A percentile compares a stretch with the other conserved stretches of the same genome.
These are phyloP conservation scores for Dolichoris vasculosae DNA, from an alignment of 1,140 invertebrate genomes.

Conservation along the genomic window DNA sequence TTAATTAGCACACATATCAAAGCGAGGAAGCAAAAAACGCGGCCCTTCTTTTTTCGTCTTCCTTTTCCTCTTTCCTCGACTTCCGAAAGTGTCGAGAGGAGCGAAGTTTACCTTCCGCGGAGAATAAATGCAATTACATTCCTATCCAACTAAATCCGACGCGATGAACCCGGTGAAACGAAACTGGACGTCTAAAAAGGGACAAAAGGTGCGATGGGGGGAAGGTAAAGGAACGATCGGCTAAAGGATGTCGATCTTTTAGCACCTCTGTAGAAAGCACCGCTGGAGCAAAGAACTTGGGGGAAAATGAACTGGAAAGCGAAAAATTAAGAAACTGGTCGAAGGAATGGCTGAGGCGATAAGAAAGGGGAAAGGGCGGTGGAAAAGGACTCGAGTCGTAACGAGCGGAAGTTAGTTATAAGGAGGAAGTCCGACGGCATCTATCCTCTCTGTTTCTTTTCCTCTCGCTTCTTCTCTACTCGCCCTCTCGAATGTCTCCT, in stretches of 20 bases:
- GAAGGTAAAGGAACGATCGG: neutral
- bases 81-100: neutral
- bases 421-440: conserved; percentile 51
- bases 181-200: neutral
- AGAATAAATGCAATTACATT: neutral
- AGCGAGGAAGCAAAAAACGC: neutral
- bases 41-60: neutral
- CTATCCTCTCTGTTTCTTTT: neutral
- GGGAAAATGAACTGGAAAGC: conserved; percentile 1
- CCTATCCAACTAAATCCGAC: conserved; percentile 4
- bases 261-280: neutral
- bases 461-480: neutral
- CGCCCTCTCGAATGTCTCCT: neutral
- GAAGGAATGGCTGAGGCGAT: neutral
- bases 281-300: neutral
- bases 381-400: conserved; percentile 27
- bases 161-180: neutral
- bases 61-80: neutral
- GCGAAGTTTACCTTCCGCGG: neutral
- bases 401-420: conserved; percentile 60
- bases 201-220: neutral
- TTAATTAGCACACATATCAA: neutral
- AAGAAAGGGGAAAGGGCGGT: conserved; percentile 10
- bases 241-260: neutral
- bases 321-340: neutral